Conservation (phyloP, 2,113 vertebrate genomes). For the Erpornis zantholeuca region DNA sequence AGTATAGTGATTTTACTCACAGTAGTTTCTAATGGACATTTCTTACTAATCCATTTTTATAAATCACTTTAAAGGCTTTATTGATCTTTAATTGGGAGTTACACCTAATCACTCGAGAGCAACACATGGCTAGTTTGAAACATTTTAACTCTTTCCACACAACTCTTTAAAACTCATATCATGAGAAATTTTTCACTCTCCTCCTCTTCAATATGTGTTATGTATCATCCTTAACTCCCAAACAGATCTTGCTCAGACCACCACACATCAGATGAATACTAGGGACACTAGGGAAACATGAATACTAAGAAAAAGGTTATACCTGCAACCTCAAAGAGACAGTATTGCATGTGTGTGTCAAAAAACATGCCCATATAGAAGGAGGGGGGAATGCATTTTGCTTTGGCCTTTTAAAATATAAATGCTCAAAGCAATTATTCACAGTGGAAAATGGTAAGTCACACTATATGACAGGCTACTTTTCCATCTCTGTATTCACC, state of each 20-base stretch:
- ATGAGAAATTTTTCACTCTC: background rate
- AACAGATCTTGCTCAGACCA: background rate
- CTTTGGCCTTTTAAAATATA: background rate
- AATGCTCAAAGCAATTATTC: background rate
- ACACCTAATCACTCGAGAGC: slow-evolving; percentile 68
- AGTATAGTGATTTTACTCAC: slow-evolving; percentile 72
- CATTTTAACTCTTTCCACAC: slow-evolving; percentile 40
- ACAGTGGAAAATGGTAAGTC: background rate
- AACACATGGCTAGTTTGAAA: background rate
- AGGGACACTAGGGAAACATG: background rate
- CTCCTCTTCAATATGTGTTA: background rate
- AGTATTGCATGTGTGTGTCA: background rate
- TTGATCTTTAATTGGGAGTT: slow-evolving; percentile 82
- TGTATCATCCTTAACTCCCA: background rate
- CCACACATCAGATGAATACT: background rate
- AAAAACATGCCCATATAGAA: background rate
- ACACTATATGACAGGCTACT: background rate
- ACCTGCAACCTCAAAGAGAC: background rate
- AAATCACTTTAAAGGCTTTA: slow-evolving; percentile 81
- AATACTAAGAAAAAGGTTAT: background rate
- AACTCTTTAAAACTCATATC: background rate
- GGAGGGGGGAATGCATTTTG: background rate
- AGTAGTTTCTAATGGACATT: slow-evolving; percentile 74
- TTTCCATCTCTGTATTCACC: background rate
- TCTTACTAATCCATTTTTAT: slow-evolving; percentile 79